Conservation (phyloP, 2,888 invertebrate genomes). For the Thecocarcelia acutangulata region DNA sequence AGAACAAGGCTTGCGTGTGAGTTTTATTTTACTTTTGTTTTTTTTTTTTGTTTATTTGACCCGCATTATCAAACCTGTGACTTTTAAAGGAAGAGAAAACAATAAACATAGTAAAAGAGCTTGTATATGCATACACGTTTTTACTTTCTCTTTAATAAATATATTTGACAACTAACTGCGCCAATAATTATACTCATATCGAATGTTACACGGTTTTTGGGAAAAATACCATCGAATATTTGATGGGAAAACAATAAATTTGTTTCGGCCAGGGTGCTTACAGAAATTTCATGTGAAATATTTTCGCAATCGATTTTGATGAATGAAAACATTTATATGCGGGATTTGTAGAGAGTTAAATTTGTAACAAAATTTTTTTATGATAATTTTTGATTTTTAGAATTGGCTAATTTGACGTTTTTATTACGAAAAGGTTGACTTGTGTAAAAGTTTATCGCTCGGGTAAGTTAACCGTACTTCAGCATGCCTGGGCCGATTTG, state of each 20-base stretch:
- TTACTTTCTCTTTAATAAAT: slow-evolving; percentile 9
- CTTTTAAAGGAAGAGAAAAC: slow-evolving; percentile 31
- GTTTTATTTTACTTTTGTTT: no score
- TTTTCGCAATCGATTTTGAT: slow-evolving; percentile 34
- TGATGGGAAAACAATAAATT: slow-evolving; percentile 51
- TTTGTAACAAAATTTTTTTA: slow-evolving; percentile 2
- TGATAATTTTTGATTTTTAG: not conserved
- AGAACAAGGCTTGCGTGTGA: slow-evolving; percentile 61
- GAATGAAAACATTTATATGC: slow-evolving; percentile 30
- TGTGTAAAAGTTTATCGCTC: no score
- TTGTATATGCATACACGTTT: not conserved
- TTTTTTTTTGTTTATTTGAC: slow-evolving; percentile 25
- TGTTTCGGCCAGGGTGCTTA: slow-evolving; percentile 23
- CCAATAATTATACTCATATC: slow-evolving; percentile 52
- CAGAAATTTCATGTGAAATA: slow-evolving; percentile 49
- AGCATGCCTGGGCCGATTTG: no score
- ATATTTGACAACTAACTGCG: slow-evolving; percentile 53
- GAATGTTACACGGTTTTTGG: slow-evolving; percentile 46
- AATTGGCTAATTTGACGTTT: not conserved
- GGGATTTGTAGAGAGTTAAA: slow-evolving; percentile 41
- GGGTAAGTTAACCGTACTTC: no score
- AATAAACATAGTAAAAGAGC: slow-evolving; percentile 14
- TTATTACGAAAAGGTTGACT: no score
- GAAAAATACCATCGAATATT: slow-evolving; percentile 42
- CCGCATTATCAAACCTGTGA: slow-evolving; percentile 63